phyloP scores from a whole-genome alignment of 23 tunicate species.

The Trididemnum clinides region DNA sequence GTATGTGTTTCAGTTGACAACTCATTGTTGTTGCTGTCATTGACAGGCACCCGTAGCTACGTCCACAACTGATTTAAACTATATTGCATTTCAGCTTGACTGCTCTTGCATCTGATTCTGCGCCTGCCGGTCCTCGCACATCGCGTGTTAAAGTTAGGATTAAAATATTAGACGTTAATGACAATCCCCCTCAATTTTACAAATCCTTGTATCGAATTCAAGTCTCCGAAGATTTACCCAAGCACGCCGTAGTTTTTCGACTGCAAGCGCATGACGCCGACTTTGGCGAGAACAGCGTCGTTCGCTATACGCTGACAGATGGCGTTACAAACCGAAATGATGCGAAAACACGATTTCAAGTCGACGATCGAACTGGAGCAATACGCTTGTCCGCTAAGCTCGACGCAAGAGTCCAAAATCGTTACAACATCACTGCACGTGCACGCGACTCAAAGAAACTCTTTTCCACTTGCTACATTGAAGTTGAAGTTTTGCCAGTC shows the following conservation, averaged over 20 bases:
- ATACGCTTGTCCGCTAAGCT: constrained; percentile 43
- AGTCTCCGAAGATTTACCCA: constrained; percentile 78
- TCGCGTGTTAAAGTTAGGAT: constrained; percentile 40
- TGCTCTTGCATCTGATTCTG: constrained; percentile 39
- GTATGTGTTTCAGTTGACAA: no score
- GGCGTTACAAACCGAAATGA: constrained; percentile 38
- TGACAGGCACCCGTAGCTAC: neutral
- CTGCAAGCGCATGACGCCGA: constrained; percentile 87
- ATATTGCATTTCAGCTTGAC: constrained; percentile 24
- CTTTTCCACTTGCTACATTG: constrained; percentile 47
- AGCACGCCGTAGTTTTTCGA: constrained; percentile 52
- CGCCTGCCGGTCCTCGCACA: constrained; percentile 10
- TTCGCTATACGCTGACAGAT: constrained; percentile 46
- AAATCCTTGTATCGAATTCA: constrained; percentile 31
- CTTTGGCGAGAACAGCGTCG: constrained; percentile 45
- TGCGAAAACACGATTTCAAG: constrained; percentile 14
- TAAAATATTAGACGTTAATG: constrained; percentile 83
- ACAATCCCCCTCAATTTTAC: constrained; percentile 81
- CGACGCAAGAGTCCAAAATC: constrained; percentile 48
- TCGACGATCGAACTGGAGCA: constrained; percentile 59
- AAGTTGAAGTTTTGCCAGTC: constrained; percentile 49
- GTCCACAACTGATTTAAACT: neutral
- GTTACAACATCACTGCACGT: constrained; percentile 61
- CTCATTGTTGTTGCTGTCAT: no score
- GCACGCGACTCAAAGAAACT: constrained; percentile 65